phyloP scores from a whole-genome alignment of 2,797 vertebrate species.

The Columba guinea region DNA sequence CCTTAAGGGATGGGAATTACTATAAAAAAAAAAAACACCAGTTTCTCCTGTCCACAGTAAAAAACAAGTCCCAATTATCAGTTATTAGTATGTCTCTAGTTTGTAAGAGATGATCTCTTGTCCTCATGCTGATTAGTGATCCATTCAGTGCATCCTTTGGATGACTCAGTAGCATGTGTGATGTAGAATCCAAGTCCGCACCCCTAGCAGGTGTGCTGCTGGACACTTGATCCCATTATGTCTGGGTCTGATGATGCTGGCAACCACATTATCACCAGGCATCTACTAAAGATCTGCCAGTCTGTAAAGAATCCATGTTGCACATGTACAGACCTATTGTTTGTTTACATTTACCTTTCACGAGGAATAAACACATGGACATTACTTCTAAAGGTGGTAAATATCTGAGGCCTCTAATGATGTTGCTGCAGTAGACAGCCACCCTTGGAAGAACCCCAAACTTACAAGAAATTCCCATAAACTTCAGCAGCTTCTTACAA shows the following conservation, averaged over 20 bases:
- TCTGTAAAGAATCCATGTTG: background rate
- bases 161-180: rapidly evolving
- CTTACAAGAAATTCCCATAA: background rate
- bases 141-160: background rate
- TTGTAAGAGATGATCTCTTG: background rate
- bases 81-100: rapidly evolving
- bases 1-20: background rate
- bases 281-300: rapidly evolving
- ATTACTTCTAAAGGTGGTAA: background rate
- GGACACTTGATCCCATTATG: rapidly evolving
- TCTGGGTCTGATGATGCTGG: background rate
- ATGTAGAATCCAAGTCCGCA: background rate
- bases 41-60: background rate
- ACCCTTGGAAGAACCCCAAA: background rate
- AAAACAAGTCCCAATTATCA: background rate
- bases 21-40: background rate
- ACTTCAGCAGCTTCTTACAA: background rate
- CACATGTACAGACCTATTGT: background rate
- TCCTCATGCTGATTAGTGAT: rapidly evolving
- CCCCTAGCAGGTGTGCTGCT: rapidly evolving
- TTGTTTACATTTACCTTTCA: rapidly evolving
- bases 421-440: background rate
- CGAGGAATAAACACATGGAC: background rate
- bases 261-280: background rate
- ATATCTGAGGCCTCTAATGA: background rate